Evolutionary conservation across 53 echinoderm and acorn worm genomes (phyloP).

Genomic region (Hippasteria phrygiana): DNA sequence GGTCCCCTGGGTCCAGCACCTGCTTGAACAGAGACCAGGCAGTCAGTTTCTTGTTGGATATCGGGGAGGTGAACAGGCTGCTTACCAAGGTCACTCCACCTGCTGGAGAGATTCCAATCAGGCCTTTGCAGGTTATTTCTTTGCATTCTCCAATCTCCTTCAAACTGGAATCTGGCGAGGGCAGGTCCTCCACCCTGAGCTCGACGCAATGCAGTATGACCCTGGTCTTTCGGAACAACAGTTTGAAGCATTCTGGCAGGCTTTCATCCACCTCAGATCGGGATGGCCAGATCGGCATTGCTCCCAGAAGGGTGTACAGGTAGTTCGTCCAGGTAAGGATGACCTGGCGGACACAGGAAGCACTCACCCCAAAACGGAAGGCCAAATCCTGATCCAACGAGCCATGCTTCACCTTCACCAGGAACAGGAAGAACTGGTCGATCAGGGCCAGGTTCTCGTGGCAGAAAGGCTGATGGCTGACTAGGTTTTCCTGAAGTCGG

Average conservation of each 20-base stretch:
- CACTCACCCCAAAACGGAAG: background rate
- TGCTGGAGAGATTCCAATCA: constrained; percentile 33
- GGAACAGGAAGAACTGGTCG: constrained; percentile 44
- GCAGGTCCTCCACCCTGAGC: background rate
- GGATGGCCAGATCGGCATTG: constrained; percentile 13
- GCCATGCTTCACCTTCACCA: constrained; percentile 45
- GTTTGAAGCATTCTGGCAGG: background rate
- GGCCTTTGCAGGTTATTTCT: constrained; percentile 15
- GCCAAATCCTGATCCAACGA: constrained; percentile 15
- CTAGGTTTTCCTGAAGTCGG: background rate
- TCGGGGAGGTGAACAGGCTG: background rate
- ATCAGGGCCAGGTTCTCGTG: constrained; percentile 9
- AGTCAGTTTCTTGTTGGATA: constrained; percentile 25
- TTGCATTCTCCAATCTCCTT: background rate
- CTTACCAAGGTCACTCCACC: constrained; percentile 28
- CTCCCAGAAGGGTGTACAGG: constrained; percentile 16
- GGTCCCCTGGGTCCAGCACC: constrained; percentile 21
- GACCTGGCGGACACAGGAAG: background rate
- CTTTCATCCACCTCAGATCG: constrained; percentile 11
- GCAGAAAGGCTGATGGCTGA: background rate
- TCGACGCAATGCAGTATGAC: constrained; percentile 16
- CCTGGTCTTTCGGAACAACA: background rate
- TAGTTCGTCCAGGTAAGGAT: constrained; percentile 20
- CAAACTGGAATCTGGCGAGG: background rate
- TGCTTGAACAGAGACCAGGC: constrained; percentile 3